Evolutionary conservation across 2,888 invertebrate genomes (phyloP), one percentile per base, ranked within the genome.

Genomic region (Pseudococcus jackbeardsleyi): DNA sequence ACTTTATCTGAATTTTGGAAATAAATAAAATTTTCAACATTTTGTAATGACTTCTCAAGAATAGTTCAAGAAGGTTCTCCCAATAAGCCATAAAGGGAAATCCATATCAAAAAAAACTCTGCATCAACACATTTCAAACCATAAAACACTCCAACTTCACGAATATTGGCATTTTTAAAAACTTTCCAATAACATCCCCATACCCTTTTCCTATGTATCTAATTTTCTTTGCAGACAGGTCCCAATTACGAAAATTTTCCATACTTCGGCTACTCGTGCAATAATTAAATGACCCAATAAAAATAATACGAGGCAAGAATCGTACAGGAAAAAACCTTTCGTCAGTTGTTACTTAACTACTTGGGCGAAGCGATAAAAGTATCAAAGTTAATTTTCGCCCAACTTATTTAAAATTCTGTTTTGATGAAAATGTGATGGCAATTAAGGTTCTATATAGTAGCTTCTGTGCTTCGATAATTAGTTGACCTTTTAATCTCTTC

Each of bases 351-450:
- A 68, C 68, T 68, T 68, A 68, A 68, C 26, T 26, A 26, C 68
- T 26, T 26, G 3, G 68, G 22, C 26, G 22, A 68, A 68, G 68
- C 68, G 68, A 68, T 68, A 68, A 68, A 68, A 77, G 77, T 77
- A 77, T 77, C 39, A 17, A 77, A 77, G 77, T 77, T 77, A 77
- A 77, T 77, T 77, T 77, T 33, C 33, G 77, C 11, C 33, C 15
- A 77, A 39, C 72, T 33, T 77, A 77, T 77, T 77, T 77, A 77
- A 77, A 77, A 77, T 77, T 77, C 77, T 77, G 77, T 77, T 77
- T 77, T 42, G 39, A 77, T 77, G 77, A 77, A 77, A 77, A 77
- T 77, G 42, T 77, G 77, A 77, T 42, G 39, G 42, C 42, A 77
- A 77, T 42, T 77, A 77, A 77, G 42, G n/a, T 39, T 42, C 39